phyloP scores from a whole-genome alignment of 2,888 invertebrate genomes.

The Chymomyza caudatula region DNA sequence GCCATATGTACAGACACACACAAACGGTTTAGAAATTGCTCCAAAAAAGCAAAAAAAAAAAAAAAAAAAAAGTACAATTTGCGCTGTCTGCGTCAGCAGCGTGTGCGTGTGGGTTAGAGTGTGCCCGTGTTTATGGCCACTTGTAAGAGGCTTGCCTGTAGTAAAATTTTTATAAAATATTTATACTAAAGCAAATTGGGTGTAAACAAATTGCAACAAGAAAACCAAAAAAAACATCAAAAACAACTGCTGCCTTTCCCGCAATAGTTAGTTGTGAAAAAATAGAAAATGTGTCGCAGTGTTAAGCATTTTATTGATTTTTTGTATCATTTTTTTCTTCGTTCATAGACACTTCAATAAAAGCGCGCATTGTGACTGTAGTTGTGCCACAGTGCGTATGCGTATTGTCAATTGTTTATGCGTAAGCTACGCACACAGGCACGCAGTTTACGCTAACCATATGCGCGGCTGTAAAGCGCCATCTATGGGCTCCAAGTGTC shows the following conservation, averaged over 20 bases:
- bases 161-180: background rate
- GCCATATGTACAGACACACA: background rate
- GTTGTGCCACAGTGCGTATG: background rate
- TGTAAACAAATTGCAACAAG: background rate
- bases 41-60: conserved; percentile 1
- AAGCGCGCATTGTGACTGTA: background rate
- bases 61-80: conserved; percentile 28
- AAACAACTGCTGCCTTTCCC: conserved; percentile 12
- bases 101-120: conserved; percentile 12
- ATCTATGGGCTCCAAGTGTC: too few species aligned
- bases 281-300: background rate
- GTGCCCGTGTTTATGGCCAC: conserved; percentile 62
- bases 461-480: background rate
- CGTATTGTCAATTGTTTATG: background rate
- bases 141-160: conserved; percentile 49
- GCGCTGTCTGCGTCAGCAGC: conserved; percentile 4
- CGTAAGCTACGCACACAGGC: background rate
- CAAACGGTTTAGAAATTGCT: conserved; percentile 2
- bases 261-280: background rate
- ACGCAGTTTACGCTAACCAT: background rate
- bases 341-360: background rate
- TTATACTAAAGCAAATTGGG: background rate
- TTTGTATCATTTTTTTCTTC: background rate
- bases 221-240: background rate
- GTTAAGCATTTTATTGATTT: conserved; percentile 6